Evolutionary conservation across 1,140 invertebrate species (phyloP).

Genomic region (Belonocnema kinseyi): DNA sequence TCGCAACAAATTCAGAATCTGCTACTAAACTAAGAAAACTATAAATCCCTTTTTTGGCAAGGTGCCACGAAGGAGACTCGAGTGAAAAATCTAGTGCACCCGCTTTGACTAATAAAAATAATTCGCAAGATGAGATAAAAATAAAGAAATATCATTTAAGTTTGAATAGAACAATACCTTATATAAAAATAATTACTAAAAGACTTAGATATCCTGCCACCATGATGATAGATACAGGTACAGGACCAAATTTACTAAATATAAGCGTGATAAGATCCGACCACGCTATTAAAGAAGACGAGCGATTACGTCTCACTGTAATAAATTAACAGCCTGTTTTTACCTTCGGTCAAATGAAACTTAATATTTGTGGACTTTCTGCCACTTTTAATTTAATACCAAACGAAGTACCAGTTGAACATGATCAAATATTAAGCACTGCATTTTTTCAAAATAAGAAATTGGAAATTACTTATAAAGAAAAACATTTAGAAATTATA

Average conservation of each 20-base stretch:
- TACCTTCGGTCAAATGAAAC: neutral
- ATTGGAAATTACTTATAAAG: no score
- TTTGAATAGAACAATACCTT: no score
- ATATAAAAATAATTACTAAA: no score
- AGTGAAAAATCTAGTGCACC: no score
- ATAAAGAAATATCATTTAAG: no score
- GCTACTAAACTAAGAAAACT: neutral
- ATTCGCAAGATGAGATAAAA: no score
- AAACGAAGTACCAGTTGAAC: neutral
- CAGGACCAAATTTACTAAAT: neutral
- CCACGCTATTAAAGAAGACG: neutral
- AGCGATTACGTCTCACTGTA: neutral
- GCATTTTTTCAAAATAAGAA: no score
- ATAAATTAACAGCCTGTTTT: neutral
- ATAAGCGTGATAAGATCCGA: neutral
- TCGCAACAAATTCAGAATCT: neutral
- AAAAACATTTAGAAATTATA: no score
- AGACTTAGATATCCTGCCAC: no score
- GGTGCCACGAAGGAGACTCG: neutral
- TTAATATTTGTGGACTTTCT: neutral
- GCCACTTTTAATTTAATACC: neutral
- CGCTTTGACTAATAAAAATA: no score
- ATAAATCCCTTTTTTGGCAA: neutral
- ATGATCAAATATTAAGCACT: neutral
- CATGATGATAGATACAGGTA: neutral